These are phyloP conservation scores for Magallana angulata DNA, from an alignment of 1,140 invertebrate genomes.

Conservation along the genomic window DNA sequence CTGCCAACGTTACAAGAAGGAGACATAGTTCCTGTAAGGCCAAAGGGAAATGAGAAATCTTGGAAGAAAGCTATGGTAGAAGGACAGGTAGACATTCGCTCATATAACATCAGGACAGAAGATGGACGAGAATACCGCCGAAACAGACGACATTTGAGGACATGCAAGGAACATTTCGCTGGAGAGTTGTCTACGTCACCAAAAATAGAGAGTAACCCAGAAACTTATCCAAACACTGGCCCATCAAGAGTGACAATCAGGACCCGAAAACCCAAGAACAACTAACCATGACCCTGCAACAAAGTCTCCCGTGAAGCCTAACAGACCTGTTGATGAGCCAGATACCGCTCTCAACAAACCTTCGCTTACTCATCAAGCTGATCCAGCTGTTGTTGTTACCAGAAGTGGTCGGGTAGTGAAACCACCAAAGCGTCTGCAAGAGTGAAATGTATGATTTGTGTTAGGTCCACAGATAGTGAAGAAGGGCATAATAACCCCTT, in stretches of 20 bases:
- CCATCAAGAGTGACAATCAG: constrained; percentile 10
- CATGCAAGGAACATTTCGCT: too few species aligned
- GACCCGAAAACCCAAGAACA: neutral
- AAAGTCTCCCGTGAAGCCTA: neutral
- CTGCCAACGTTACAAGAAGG: constrained; percentile 40
- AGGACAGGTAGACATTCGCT: constrained; percentile 14
- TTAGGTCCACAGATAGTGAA: neutral
- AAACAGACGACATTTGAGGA: too few species aligned
- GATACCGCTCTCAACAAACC: neutral
- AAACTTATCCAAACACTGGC: neutral
- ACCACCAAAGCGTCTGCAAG: neutral
- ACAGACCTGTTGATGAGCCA: neutral
- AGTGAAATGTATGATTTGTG: neutral
- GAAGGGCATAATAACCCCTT: constrained; percentile 37
- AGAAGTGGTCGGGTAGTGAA: too few species aligned
- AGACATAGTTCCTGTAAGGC: constrained; percentile 47
- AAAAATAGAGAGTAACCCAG: too few species aligned
- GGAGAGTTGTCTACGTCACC: too few species aligned
- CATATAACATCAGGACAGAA: constrained; percentile 20
- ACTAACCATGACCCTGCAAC: neutral
- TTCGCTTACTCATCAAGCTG: neutral
- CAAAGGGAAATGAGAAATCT: constrained; percentile 15
- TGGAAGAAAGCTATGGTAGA: constrained; percentile 16
- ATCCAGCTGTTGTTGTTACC: neutral
- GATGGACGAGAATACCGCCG: too few species aligned